Percentiles rank a stretch among this genome's conserved stretches.
phyloP scores from a whole-genome alignment of 2,113 vertebrate species.

The Dicentrarchus labrax region DNA sequence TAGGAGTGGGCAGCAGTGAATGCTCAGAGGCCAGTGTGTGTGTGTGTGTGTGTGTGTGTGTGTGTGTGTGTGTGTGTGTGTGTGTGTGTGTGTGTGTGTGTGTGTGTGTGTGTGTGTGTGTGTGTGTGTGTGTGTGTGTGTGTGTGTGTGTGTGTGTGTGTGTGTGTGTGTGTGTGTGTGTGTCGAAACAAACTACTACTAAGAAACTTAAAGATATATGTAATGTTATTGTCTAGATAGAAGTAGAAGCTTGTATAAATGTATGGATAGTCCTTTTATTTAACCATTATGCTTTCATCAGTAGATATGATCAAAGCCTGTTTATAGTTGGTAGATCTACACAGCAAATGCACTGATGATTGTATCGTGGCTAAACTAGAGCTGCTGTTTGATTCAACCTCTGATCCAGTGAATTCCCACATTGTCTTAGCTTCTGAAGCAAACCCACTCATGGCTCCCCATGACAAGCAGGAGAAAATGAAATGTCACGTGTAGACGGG shows the following conservation, averaged over 20 bases:
- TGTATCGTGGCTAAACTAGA: constrained; percentile 15
- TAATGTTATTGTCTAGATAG: neutral
- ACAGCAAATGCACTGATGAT: constrained; percentile 17
- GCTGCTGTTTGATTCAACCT: constrained; percentile 46
- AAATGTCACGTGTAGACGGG: constrained; percentile 54
- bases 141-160: neutral
- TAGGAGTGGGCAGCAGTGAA: constrained; percentile 24
- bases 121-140: neutral
- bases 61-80: constrained; percentile 7
- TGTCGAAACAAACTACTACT: constrained; percentile 17
- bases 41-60: neutral
- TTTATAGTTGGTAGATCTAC: neutral
- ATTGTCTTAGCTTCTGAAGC: constrained; percentile 49
- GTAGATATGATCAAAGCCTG: constrained; percentile 1
- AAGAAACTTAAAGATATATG: constrained; percentile 4
- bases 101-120: constrained; percentile 5
- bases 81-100: no score
- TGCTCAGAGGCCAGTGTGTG: constrained; percentile 19
- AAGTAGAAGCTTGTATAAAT: neutral
- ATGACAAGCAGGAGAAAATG: constrained; percentile 60
- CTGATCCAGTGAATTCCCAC: constrained; percentile 54
- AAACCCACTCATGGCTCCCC: constrained; percentile 32
- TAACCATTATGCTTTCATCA: neutral
- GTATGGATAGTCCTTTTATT: neutral
- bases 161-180: neutral